Conservation (phyloP, 2,888 invertebrate genomes). For the Nipponacmea schrenckii region DNA sequence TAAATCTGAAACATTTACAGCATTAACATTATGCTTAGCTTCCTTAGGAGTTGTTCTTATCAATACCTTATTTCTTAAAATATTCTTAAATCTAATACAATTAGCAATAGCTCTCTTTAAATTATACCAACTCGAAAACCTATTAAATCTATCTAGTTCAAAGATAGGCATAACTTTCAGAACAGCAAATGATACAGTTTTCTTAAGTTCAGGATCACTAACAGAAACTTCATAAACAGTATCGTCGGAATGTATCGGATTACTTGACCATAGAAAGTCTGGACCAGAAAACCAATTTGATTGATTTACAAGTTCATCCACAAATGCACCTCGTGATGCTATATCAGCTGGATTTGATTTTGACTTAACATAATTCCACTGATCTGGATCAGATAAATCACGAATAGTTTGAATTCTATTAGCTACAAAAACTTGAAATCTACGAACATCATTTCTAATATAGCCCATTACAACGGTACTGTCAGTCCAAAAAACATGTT, state of each 20-base stretch:
- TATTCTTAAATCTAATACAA: too few species aligned
- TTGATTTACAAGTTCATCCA: conserved; percentile 12
- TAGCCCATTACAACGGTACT: too few species aligned
- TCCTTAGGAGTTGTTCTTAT: too few species aligned
- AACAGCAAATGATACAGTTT: not conserved
- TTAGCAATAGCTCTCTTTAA: conserved; percentile 3
- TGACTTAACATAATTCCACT: conserved; percentile 30
- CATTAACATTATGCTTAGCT: too few species aligned
- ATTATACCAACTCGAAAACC: not conserved
- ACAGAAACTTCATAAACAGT: not conserved
- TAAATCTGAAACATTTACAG: too few species aligned
- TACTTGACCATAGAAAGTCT: conserved; percentile 18
- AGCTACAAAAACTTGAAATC: too few species aligned
- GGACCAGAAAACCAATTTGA: conserved; percentile 31
- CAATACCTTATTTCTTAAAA: too few species aligned
- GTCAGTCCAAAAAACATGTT: too few species aligned
- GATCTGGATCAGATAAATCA: conserved; percentile 13
- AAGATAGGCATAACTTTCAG: not conserved
- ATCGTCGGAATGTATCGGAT: not conserved
- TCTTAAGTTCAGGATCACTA: conserved; percentile 8
- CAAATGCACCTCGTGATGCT: conserved; percentile 26
- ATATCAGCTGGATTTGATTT: conserved; percentile 29
- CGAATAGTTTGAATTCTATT: too few species aligned
- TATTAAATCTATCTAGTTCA: not conserved
- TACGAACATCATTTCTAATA: too few species aligned